phyloP scores from a whole-genome alignment of 1,140 invertebrate genomes.

The Pollicipes pollicipes region DNA sequence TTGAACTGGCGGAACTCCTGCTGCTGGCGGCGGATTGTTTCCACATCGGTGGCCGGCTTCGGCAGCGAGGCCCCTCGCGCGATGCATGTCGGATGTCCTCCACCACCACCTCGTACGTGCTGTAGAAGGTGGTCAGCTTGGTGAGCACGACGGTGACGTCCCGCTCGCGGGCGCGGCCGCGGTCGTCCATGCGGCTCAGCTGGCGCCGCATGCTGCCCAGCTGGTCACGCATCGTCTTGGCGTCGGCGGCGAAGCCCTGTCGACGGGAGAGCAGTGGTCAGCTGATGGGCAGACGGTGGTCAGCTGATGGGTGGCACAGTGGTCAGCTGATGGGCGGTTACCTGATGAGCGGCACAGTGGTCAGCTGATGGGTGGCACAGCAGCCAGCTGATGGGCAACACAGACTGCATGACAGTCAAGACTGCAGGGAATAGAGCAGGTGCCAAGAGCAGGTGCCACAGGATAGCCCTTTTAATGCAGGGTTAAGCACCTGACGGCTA shows the following conservation, averaged over 20 bases:
- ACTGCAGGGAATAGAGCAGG: too few relatives aligned
- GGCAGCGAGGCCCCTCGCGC: constrained; percentile 35
- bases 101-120: constrained; percentile 48
- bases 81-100: constrained; percentile 54
- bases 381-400: too few relatives aligned
- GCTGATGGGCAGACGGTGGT: too few relatives aligned
- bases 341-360: too few relatives aligned
- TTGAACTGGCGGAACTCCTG: constrained; percentile 66
- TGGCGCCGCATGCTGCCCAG: constrained; percentile 59
- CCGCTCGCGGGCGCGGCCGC: constrained; percentile 50
- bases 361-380: too few relatives aligned
- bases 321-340: too few relatives aligned
- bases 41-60: constrained; percentile 74
- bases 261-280: too few relatives aligned
- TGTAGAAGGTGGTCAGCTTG: constrained; percentile 66
- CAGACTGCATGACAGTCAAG: too few relatives aligned
- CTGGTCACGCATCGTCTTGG: constrained; percentile 55
- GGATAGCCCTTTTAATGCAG: too few relatives aligned
- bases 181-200: constrained; percentile 54
- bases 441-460: too few relatives aligned
- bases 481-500: too few relatives aligned
- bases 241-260: constrained; percentile 72
- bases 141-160: constrained; percentile 52
- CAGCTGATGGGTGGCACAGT: too few relatives aligned
- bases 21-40: constrained; percentile 72